Evolutionary conservation across 2,888 invertebrate genomes (phyloP).

Genomic region (Hirtodrosophila trivittata): DNA sequence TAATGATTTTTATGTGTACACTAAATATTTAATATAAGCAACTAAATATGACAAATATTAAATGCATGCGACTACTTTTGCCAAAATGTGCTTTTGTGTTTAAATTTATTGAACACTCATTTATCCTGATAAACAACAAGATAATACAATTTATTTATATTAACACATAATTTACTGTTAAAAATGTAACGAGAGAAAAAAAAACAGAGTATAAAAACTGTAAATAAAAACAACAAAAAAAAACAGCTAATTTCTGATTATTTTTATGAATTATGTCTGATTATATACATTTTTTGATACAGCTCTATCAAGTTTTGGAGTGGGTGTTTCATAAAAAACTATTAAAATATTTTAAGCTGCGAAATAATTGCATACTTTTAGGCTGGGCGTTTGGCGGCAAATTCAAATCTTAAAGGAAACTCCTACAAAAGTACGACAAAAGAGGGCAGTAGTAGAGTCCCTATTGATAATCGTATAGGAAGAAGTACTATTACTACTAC

Average conservation of each 20-base stretch:
- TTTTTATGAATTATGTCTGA: conserved; percentile 8
- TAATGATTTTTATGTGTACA: conserved; percentile 37
- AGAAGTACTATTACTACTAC: too few relatives aligned
- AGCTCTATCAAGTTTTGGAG: too few relatives aligned
- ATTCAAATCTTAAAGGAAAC: conserved; percentile 13
- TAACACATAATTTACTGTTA: conserved; percentile 69
- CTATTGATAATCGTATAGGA: too few relatives aligned
- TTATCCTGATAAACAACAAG: conserved; percentile 27
- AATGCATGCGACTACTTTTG: conserved; percentile 47
- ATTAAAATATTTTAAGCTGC: not conserved
- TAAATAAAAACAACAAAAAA: conserved; percentile 42
- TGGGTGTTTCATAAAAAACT: too few relatives aligned
- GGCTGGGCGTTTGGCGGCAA: conserved; percentile 33
- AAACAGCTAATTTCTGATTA: conserved; percentile 3
- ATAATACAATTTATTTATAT: conserved; percentile 64
- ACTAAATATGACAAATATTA: not conserved
- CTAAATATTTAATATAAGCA: conserved; percentile 21
- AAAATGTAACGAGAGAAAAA: conserved; percentile 32
- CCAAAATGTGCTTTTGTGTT: conserved; percentile 59
- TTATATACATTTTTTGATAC: not conserved
- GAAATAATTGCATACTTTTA: conserved; percentile 56
- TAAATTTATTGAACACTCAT: conserved; percentile 18
- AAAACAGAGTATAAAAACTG: conserved; percentile 36
- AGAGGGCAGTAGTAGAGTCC: too few relatives aligned
- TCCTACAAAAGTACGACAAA: not conserved